Evolutionary conservation across 2,888 invertebrate genomes (phyloP), one percentile per base, ranked within the genome.

Genomic region (Horisme vitalbata): DNA sequence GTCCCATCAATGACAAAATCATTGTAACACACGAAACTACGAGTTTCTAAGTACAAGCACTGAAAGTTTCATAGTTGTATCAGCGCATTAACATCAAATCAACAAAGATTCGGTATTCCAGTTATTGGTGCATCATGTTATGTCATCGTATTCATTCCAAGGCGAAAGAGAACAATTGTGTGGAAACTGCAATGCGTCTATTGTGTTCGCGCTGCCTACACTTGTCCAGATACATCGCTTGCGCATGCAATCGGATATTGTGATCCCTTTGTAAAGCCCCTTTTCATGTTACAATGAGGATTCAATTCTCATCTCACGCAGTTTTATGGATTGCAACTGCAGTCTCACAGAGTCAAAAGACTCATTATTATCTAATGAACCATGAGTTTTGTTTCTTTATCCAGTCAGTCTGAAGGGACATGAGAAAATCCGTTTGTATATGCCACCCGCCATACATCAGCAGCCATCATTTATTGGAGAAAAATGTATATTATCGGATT

Each of bases 71-170:
- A n/a, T n/a, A n/a, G n/a, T n/a, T n/a, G n/a, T n/a, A n/a, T 55
- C 72, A 73, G 27, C 32, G 33, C 37, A 37, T 21, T 11, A 72
- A 69, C 74, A 71, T 11, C 26, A 11, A 9, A 0, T 4, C 10
- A 51, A 61, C 31, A 35, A 24, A 41, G 45, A 52, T 48, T 51
- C 54, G 50, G 47, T 50, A 55, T 54, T 36, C 55, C 47, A 50
- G 37, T 54, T 47, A 57, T 52, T 55, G 48, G 48, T 52, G 51
- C 51, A 51, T 51, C 46, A 12, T 45, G 41, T 58, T 54, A 55
- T 55, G 52, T 55, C 52, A 57, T 41, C 53, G 41, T 14, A 41
- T 47, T 41, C 38, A 55, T 44, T 53, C 30, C 53, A 55, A 51
- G 48, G 48, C 48, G 41, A 41, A 33, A 9, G 37, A 41, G 52